Conservation (phyloP, 2,113 vertebrate genomes). For the Clarias gariepinus region DNA sequence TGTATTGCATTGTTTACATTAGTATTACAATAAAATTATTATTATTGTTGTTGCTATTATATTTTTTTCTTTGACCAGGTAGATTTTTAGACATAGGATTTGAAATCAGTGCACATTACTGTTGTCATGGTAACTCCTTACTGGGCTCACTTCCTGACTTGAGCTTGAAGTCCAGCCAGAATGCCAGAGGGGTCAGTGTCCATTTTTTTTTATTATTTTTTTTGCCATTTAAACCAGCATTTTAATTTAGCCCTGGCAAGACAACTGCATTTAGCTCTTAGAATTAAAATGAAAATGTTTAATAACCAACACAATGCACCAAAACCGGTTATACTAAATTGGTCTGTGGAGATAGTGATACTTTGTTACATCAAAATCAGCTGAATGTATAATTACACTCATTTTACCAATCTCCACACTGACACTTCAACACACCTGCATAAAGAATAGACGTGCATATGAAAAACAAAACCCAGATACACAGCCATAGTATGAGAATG, state of each 20-base stretch:
- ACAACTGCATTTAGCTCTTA: neutral
- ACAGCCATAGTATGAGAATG: neutral
- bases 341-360: slow-evolving; percentile 42
- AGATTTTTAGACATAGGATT: neutral
- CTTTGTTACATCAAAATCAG: slow-evolving; percentile 55
- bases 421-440: slow-evolving; percentile 79
- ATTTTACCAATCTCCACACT: slow-evolving; percentile 82
- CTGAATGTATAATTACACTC: slow-evolving; percentile 78
- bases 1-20: neutral
- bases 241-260: neutral
- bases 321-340: neutral
- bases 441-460: neutral
- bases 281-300: neutral
- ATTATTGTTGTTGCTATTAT: too few species aligned
- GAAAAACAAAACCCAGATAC: neutral
- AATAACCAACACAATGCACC: neutral
- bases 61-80: neutral
- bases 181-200: neutral
- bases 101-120: neutral
- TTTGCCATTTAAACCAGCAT: neutral
- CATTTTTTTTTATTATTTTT: neutral
- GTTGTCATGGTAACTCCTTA: neutral
- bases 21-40: neutral
- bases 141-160: neutral
- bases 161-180: neutral